These are phyloP conservation scores for Elgonia sp. DNA, from an alignment of 2,888 invertebrate genomes.

Conservation along the genomic window DNA sequence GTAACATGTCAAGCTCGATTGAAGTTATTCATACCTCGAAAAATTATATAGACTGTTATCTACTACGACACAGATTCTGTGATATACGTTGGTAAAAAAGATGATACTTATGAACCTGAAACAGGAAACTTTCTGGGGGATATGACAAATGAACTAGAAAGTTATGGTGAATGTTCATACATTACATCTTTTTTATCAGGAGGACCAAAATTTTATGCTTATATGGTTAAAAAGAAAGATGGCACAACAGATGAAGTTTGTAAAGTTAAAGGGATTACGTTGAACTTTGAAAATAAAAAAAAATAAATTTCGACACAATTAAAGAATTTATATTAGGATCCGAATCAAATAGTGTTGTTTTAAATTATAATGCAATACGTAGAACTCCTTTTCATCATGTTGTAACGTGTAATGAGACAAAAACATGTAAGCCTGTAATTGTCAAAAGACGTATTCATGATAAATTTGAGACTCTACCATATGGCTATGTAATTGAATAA, in stretches of 20 bases:
- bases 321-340: conserved; percentile 1
- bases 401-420: too few species aligned
- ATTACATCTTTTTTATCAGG: conserved; percentile 48
- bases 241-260: conserved; percentile 20
- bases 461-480: neutral
- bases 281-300: conserved; percentile 37
- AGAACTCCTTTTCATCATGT: conserved; percentile 4
- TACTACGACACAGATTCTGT: too few species aligned
- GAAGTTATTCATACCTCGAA: too few species aligned
- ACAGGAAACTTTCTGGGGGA: conserved; percentile 45
- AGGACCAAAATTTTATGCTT: conserved; percentile 61
- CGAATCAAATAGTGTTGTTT: neutral
- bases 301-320: neutral
- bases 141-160: conserved; percentile 55
- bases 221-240: neutral
- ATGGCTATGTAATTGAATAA: too few species aligned
- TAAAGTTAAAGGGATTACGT: conserved; percentile 48
- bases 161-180: conserved; percentile 4
- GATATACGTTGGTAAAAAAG: too few species aligned
- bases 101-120: neutral
- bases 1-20: too few species aligned
- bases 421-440: neutral
- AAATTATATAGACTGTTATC: too few species aligned
- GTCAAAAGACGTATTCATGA: neutral
- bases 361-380: conserved; percentile 7